Evolutionary conservation across 2,797 vertebrate genomes (phyloP).

Genomic region (Capromys pilorides): DNA sequence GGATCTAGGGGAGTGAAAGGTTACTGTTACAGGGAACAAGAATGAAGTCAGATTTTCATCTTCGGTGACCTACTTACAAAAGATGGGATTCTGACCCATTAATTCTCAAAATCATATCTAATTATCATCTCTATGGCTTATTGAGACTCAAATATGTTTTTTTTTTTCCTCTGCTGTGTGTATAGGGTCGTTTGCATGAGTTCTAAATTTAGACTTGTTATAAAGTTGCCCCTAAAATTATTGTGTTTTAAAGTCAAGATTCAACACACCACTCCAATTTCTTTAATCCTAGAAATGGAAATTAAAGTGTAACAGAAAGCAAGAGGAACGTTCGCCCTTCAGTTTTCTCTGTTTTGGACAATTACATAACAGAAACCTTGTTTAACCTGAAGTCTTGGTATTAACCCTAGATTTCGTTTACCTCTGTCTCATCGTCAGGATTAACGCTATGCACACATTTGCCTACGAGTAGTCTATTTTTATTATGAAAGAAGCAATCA

Average conservation of each 20-base stretch:
- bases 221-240: background rate
- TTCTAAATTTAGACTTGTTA: background rate
- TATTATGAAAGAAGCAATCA: constrained; percentile 34
- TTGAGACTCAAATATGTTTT: constrained; percentile 17
- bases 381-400: constrained; percentile 15
- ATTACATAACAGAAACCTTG: background rate
- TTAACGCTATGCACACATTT: background rate
- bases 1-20: constrained; percentile 61
- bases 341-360: background rate
- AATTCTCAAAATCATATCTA: constrained; percentile 69
- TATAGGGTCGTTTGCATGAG: background rate
- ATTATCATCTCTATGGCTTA: constrained; percentile 66
- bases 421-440: background rate
- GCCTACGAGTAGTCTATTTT: background rate
- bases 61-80: constrained; percentile 74
- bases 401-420: background rate
- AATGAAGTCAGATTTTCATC: constrained; percentile 69
- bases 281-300: background rate
- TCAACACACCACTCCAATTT: background rate
- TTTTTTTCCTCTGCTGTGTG: background rate
- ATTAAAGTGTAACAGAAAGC: background rate
- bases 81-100: constrained; percentile 72
- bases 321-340: background rate
- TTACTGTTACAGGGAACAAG: constrained; percentile 67
- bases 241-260: background rate